phyloP scores from a whole-genome alignment of 2,888 invertebrate genomes.

The Dolichopus griseipennis region DNA sequence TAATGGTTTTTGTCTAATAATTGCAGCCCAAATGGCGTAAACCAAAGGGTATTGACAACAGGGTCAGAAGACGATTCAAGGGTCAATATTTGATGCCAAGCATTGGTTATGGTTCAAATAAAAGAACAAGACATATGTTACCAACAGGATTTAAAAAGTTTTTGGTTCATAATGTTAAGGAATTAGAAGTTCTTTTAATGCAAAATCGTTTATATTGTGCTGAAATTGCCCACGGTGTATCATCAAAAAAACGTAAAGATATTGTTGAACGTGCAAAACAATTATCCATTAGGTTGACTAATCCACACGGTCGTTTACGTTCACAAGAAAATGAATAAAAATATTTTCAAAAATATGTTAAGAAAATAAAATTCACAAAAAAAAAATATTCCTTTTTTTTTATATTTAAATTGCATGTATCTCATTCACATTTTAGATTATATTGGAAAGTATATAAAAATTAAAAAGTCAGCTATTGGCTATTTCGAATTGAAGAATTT shows the following conservation, averaged over 20 bases:
- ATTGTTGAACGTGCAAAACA: constrained; percentile 97
- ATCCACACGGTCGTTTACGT: constrained; percentile 90
- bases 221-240: constrained; percentile 95
- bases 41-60: constrained; percentile 99
- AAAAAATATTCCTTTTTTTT: too few species aligned
- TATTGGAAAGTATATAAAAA: too few species aligned
- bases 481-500: too few species aligned
- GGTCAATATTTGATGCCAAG: constrained; percentile 98
- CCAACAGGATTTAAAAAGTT: constrained; percentile 98
- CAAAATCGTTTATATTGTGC: constrained; percentile 96
- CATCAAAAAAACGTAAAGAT: constrained; percentile 91
- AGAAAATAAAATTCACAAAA: too few species aligned
- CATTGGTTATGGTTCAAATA: constrained; percentile 96
- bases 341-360: constrained; percentile 15
- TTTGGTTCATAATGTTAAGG: constrained; percentile 79
- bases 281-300: constrained; percentile 89
- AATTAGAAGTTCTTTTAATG: constrained; percentile 97
- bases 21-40: constrained; percentile 93
- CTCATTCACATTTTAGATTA: background rate
- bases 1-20: constrained; percentile 21
- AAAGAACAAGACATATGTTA: constrained; percentile 91
- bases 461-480: too few species aligned
- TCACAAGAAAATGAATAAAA: constrained; percentile 97
- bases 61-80: constrained; percentile 95
- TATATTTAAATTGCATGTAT: too few species aligned